Conservation (phyloP, 2,888 invertebrate species). For the Caenorhabditis auriculariae region DNA sequence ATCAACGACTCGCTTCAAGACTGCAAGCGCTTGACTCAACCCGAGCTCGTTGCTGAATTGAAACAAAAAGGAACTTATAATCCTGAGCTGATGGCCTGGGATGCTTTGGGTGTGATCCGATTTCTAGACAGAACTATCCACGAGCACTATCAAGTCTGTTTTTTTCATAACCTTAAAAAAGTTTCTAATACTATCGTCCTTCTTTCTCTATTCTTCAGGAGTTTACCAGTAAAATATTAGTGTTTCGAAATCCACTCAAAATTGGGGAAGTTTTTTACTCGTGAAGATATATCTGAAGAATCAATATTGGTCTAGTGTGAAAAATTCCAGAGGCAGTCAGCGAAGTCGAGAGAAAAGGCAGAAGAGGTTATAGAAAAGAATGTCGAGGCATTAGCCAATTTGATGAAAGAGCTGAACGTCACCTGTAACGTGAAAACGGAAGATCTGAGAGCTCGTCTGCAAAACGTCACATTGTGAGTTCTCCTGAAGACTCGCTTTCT, state of each 20-base stretch:
- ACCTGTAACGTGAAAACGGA: conserved; percentile 56
- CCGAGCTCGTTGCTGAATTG: conserved; percentile 35
- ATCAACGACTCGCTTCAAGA: conserved; percentile 29
- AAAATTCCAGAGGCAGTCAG: not conserved
- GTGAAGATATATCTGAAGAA: no score
- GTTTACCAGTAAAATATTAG: no score
- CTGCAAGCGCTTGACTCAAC: conserved; percentile 34
- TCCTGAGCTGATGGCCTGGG: conserved; percentile 64
- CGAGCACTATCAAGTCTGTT: conserved; percentile 59
- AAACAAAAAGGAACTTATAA: conserved; percentile 58
- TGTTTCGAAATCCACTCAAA: no score
- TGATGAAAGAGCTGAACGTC: conserved; percentile 58
- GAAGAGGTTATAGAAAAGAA: conserved; percentile 57
- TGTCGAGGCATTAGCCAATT: conserved; percentile 58
- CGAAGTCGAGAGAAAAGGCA: not conserved
- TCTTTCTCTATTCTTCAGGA: no score
- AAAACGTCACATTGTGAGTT: conserved; percentile 56
- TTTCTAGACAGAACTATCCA: conserved; percentile 59
- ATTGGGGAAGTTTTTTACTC: no score
- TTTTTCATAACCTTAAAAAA: no score
- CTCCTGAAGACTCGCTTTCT: no score
- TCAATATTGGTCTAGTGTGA: not conserved
- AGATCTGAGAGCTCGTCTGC: conserved; percentile 40
- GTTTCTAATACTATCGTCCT: no score
- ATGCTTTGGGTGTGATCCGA: conserved; percentile 60